Conservation (phyloP, 2,888 invertebrate genomes). For the Oegoconia quadripuncta region DNA sequence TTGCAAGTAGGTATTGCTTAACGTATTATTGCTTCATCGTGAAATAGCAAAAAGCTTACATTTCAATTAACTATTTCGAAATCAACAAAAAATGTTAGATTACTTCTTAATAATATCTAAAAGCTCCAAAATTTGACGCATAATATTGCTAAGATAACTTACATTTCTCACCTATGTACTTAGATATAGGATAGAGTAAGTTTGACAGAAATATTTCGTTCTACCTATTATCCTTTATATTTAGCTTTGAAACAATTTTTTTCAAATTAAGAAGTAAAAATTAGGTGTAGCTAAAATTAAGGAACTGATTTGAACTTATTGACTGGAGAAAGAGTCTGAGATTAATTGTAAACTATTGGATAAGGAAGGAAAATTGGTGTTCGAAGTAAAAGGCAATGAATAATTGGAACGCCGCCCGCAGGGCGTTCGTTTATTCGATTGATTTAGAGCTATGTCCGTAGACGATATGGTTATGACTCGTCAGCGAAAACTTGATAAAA, state of each 20-base stretch:
- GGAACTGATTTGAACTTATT: slow-evolving; percentile 54
- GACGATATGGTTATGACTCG: neutral
- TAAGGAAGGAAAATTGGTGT: slow-evolving; percentile 58
- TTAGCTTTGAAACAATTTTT: slow-evolving; percentile 58
- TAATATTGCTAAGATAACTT: slow-evolving; percentile 35
- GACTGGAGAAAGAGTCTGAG: slow-evolving; percentile 64
- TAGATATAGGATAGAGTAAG: slow-evolving; percentile 52
- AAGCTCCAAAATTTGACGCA: neutral
- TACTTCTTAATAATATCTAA: no score
- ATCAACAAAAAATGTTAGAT: no score
- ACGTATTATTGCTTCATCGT: no score
- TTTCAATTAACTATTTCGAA: no score
- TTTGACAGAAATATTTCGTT: slow-evolving; percentile 31
- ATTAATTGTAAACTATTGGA: slow-evolving; percentile 36
- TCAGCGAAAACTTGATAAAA: neutral
- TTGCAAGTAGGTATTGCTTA: no score
- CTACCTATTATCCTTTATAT: slow-evolving; percentile 32
- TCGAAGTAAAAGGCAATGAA: slow-evolving; percentile 56
- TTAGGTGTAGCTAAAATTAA: slow-evolving; percentile 36
- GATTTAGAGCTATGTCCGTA: neutral
- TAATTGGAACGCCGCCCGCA: no score
- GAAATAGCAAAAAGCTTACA: no score
- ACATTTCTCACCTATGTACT: slow-evolving; percentile 61
- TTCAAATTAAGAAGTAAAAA: slow-evolving; percentile 33
- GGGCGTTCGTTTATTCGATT: neutral